Evolutionary conservation across 2,113 vertebrate genomes (phyloP).

Genomic region (Puntigrus tetrazona): DNA sequence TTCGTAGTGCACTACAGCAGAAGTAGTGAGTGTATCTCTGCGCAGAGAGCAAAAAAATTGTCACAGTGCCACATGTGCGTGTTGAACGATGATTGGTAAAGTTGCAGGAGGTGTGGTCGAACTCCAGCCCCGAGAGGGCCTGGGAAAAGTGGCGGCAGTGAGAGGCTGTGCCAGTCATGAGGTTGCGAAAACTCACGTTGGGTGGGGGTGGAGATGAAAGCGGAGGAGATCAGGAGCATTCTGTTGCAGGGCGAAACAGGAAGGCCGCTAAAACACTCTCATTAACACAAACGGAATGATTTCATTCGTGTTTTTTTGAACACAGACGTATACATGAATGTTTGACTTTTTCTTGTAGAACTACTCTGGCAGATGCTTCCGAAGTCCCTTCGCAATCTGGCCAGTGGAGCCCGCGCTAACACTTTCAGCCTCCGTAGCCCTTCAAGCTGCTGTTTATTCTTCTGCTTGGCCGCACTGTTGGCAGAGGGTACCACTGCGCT

Average conservation of each 20-base stretch:
- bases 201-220: constrained; percentile 48
- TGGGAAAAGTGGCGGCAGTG: constrained; percentile 62
- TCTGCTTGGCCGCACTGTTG: constrained; percentile 29
- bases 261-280: constrained; percentile 52
- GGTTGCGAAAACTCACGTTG: constrained; percentile 36
- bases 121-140: constrained; percentile 53
- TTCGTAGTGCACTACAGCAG: neutral
- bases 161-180: constrained; percentile 58
- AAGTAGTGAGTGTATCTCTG: neutral
- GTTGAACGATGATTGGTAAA: constrained; percentile 34
- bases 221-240: constrained; percentile 51
- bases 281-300: constrained; percentile 51
- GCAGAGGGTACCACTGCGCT: constrained; percentile 26
- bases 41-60: neutral
- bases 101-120: constrained; percentile 20
- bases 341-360: neutral
- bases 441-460: constrained; percentile 12
- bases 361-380: neutral
- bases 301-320: constrained; percentile 52
- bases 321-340: neutral
- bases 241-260: constrained; percentile 39
- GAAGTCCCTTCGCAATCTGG: constrained; percentile 18
- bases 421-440: neutral
- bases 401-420: constrained; percentile 7
- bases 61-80: neutral